These are phyloP conservation scores for Holacanthus passer DNA, from an alignment of 2,113 vertebrate species.

Conservation along the genomic window DNA sequence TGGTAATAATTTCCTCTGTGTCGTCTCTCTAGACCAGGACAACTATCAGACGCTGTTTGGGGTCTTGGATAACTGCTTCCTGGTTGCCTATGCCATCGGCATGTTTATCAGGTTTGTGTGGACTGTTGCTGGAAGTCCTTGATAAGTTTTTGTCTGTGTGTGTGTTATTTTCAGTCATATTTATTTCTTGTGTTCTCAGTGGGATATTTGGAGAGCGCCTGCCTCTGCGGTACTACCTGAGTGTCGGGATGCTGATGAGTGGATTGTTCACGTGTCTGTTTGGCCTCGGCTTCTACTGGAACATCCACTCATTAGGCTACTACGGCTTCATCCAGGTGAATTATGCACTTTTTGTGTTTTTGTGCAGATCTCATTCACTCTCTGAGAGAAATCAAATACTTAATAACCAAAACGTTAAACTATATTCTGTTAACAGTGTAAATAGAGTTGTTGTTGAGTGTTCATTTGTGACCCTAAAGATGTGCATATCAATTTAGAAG, in stretches of 20 bases:
- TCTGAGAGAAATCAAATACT: too few species aligned
- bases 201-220: constrained; percentile 97
- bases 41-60: constrained; percentile 95
- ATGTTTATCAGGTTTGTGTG: constrained; percentile 96
- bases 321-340: constrained; percentile 95
- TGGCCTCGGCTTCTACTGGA: constrained; percentile 94
- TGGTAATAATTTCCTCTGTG: background rate
- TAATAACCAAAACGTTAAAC: too few species aligned
- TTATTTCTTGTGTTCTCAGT: constrained; percentile 70
- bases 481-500: too few species aligned
- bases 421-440: too few species aligned
- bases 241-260: constrained; percentile 91
- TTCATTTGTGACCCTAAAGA: too few species aligned
- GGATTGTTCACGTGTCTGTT: constrained; percentile 93
- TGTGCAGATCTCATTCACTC: too few species aligned
- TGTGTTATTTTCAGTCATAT: background rate
- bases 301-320: constrained; percentile 93
- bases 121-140: too few species aligned
- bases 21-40: constrained; percentile 84
- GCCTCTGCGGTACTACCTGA: constrained; percentile 95
- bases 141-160: background rate
- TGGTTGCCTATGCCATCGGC: constrained; percentile 95
- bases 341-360: too few species aligned
- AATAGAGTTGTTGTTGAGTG: too few species aligned
- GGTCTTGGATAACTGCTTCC: constrained; percentile 93